Base-by-base conservation (phyloP, 2,888 invertebrate genomes). In the Chrysina gloriosa region DNA sequence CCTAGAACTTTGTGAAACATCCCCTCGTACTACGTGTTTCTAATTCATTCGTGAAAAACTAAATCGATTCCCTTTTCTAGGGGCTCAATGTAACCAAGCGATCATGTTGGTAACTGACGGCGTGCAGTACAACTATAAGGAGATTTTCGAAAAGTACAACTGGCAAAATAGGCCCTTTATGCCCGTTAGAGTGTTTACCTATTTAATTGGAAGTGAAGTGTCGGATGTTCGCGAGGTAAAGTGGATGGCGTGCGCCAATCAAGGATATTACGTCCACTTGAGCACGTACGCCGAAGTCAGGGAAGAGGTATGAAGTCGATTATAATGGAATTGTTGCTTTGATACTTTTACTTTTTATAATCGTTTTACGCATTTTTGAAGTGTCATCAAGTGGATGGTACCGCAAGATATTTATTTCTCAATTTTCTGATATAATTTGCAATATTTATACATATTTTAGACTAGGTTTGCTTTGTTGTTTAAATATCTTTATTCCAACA, bases 21-120 rank as follows among this genome's bases (percentile, higher is more conserved):
- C n/a, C n/a, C n/a, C n/a, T n/a, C n/a, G n/a, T n/a, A n/a, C n/a
- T n/a, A n/a, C n/a, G n/a, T 1, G 42, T 2, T 16, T 11, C 1
- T 2, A 5, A 27, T 9, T 52, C 14, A 21, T 21, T 36, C 4
- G 58, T 21, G 5, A 31, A 14, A n/a, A 31, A 29, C 1, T 29
- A 23, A n/a, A n/a, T n/a, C n/a, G n/a, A n/a, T n/a, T n/a, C n/a
- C n/a, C 27, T 27, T 29, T 58, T 66, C 9, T 66, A 80, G 83
- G 83, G 6, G 83, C 84, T 14, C 79, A 88, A 74, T 94, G 94
- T 81, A 96, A 95, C 84, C 93, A 97, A 86, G 98, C 97, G 27
- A 98, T 99, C 78, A 98, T 99, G 98, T 85, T 99, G 75, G 91
- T 99, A 75, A 98, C 98, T n/a, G 99, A 99, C 83, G 98, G 98